phyloP scores from a whole-genome alignment of 2,113 vertebrate species.

The Ceyx cyanopectus region DNA sequence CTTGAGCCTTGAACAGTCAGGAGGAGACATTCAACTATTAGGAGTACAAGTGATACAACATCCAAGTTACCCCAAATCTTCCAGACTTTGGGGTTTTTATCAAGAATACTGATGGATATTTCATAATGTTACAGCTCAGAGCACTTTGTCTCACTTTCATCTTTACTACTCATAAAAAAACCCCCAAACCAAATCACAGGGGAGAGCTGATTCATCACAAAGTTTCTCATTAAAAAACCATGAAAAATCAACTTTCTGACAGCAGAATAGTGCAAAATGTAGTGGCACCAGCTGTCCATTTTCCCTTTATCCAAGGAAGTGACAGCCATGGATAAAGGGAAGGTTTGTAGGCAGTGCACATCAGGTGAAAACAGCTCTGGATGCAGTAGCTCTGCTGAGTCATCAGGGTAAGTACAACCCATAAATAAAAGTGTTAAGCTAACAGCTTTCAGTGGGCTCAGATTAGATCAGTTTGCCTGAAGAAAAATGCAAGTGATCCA shows the following conservation, averaged over 20 bases:
- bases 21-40: not conserved
- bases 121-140: not conserved
- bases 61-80: not conserved
- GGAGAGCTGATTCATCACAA: not conserved
- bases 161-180: not conserved
- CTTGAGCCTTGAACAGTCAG: not conserved
- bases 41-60: not conserved
- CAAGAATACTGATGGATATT: not conserved
- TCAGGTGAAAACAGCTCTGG: not conserved
- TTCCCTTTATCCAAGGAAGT: not conserved
- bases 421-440: constrained; percentile 18
- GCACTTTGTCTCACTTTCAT: not conserved
- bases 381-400: not conserved
- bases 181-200: not conserved
- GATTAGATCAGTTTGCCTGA: constrained; percentile 52
- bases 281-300: not conserved
- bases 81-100: not conserved
- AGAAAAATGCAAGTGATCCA: constrained; percentile 18
- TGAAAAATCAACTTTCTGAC: not conserved
- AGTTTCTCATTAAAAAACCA: not conserved
- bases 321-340: not conserved
- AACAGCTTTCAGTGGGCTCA: constrained; percentile 1
- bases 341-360: not conserved
- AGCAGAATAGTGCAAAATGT: not conserved
- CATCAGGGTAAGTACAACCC: not conserved